phyloP scores from a whole-genome alignment of 2,888 invertebrate genomes.

The Dicyrtomina minuta region DNA sequence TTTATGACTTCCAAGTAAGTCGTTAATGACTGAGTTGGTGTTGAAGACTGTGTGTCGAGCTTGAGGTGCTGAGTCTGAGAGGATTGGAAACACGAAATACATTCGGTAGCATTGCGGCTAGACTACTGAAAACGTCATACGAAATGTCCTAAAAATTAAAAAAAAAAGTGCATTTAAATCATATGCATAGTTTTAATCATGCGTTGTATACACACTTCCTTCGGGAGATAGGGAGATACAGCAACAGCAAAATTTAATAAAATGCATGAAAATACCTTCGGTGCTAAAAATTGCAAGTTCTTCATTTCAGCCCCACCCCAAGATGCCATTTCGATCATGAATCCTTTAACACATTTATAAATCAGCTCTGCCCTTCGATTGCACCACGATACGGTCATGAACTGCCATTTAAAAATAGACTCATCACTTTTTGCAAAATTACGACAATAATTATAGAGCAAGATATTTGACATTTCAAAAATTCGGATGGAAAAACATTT shows the following conservation, averaged over 20 bases:
- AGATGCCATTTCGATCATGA: constrained; percentile 97
- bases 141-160: constrained; percentile 67
- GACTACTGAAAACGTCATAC: constrained; percentile 74
- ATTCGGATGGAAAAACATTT: background rate
- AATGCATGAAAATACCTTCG: constrained; percentile 62
- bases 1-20: too few relatives aligned
- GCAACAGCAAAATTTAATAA: constrained; percentile 7
- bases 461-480: too few relatives aligned
- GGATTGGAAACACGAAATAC: constrained; percentile 96
- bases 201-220: too few relatives aligned
- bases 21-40: constrained; percentile 48
- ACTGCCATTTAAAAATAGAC: constrained; percentile 59
- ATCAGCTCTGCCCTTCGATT: constrained; percentile 92
- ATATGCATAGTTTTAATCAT: background rate
- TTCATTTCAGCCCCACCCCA: constrained; percentile 88
- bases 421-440: background rate
- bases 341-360: constrained; percentile 95
- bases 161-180: too few relatives aligned
- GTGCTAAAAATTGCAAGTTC: constrained; percentile 82
- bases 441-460: too few relatives aligned
- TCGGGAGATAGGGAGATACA: too few relatives aligned
- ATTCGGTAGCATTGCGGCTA: constrained; percentile 84
- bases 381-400: constrained; percentile 96
- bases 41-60: constrained; percentile 51
- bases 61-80: constrained; percentile 65